These are phyloP conservation scores for Eupithecia abbreviata DNA, from an alignment of 2,888 invertebrate species.

Conservation along the genomic window DNA sequence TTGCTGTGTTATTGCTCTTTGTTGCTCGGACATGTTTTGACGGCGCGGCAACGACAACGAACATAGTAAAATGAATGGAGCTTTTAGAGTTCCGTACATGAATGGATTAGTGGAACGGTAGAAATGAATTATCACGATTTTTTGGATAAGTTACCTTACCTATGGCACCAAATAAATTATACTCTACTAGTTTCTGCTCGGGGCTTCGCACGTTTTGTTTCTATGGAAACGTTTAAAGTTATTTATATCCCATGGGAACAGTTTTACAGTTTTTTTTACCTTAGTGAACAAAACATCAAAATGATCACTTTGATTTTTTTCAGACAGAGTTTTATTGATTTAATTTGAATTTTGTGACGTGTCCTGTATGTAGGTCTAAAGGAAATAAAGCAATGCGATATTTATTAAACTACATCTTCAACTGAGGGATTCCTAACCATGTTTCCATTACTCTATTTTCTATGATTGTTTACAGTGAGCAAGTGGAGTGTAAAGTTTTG, in stretches of 20 bases:
- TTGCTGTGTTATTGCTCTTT: conserved; percentile 48
- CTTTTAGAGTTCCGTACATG: neutral
- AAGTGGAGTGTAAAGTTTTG: conserved; percentile 48
- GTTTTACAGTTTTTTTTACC: too few relatives aligned
- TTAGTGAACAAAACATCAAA: too few relatives aligned
- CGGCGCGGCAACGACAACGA: conserved; percentile 21
- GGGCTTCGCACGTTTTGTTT: too few relatives aligned
- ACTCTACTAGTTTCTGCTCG: neutral
- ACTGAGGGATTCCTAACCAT: neutral
- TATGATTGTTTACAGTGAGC: conserved; percentile 48
- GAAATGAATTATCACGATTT: neutral
- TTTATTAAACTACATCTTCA: neutral
- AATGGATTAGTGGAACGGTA: neutral
- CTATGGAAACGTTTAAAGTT: too few relatives aligned
- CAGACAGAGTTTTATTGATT: too few relatives aligned
- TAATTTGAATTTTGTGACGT: too few relatives aligned
- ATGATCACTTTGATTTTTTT: too few relatives aligned
- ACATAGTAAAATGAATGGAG: neutral
- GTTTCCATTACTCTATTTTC: conserved; percentile 14
- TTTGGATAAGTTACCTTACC: neutral
- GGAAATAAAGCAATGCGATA: too few relatives aligned
- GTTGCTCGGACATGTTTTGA: conserved; percentile 48
- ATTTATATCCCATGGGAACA: too few relatives aligned
- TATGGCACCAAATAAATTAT: neutral
- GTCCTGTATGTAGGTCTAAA: too few relatives aligned